These are phyloP conservation scores for Microcebus lehilahytsara DNA, from an alignment of 2,113 vertebrate species.

Conservation along the genomic window DNA sequence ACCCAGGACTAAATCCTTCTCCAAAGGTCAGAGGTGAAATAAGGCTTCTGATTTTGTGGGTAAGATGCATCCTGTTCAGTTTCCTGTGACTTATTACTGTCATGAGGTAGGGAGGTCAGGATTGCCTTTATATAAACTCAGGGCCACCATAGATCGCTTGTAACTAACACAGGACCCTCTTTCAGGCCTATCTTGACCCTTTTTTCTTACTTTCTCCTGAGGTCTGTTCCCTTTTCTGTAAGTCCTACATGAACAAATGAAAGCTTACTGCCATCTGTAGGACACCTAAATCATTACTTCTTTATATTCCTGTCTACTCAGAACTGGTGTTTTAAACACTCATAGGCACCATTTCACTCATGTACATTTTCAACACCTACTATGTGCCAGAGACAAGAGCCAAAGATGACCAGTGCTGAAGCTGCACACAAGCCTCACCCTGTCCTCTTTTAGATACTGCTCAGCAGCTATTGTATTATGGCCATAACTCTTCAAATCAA, in stretches of 20 bases:
- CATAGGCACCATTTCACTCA: background rate
- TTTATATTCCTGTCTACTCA: background rate
- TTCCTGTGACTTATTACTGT: background rate
- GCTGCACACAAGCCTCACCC: background rate
- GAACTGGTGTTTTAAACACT: background rate
- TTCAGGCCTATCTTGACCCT: background rate
- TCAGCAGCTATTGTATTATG: background rate
- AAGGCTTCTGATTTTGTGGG: background rate
- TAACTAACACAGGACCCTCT: background rate
- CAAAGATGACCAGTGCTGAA: rapidly evolving
- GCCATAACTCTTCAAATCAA: background rate
- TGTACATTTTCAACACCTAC: background rate
- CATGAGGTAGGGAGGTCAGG: background rate
- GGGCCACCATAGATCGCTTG: background rate
- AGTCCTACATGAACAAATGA: background rate
- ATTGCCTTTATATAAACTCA: background rate
- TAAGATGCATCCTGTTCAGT: background rate
- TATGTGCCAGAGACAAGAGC: background rate
- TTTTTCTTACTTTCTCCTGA: background rate
- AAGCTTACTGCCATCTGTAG: background rate
- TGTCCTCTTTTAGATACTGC: background rate
- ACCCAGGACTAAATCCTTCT: background rate
- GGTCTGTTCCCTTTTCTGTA: background rate
- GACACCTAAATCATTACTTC: background rate
- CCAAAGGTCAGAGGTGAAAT: background rate